A percentile compares a stretch with the other conserved stretches of the same genome.
Evolutionary conservation across 2,888 invertebrate genomes (phyloP).

Genomic region (Sinotaia quadrata): DNA sequence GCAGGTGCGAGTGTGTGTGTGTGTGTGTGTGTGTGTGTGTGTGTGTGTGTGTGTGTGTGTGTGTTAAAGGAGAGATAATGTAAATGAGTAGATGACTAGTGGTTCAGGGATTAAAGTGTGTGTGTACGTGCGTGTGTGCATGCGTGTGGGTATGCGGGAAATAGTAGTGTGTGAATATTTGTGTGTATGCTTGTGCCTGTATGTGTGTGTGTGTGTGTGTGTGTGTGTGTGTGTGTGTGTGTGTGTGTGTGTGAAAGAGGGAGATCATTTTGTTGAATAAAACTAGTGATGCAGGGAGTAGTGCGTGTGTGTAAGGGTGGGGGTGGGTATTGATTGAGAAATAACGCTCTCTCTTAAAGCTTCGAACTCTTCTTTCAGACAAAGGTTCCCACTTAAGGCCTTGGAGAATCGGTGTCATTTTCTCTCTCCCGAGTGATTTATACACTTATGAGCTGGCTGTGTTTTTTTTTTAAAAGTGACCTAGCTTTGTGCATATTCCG

Average conservation of each 20-base stretch:
- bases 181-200: neutral
- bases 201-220: neutral
- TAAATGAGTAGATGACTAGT: neutral
- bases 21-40: constrained; percentile 4
- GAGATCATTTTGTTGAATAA: no score
- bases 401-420: no score
- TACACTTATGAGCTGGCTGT: no score
- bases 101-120: neutral
- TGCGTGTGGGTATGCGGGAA: neutral
- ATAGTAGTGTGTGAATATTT: neutral
- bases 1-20: neutral
- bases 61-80: neutral
- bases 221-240: constrained; percentile 11
- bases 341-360: no score
- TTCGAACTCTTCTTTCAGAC: no score
- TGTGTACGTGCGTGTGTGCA: neutral
- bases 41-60: constrained; percentile 9
- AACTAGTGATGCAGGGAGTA: neutral
- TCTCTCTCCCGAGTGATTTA: no score
- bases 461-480: no score
- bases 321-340: neutral
- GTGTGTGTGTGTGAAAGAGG: constrained; percentile 1
- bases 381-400: no score
- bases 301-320: constrained; percentile 8
- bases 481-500: no score